Evolutionary conservation across 2,113 vertebrate genomes (phyloP).

Genomic region (Halichoeres trimaculatus): DNA sequence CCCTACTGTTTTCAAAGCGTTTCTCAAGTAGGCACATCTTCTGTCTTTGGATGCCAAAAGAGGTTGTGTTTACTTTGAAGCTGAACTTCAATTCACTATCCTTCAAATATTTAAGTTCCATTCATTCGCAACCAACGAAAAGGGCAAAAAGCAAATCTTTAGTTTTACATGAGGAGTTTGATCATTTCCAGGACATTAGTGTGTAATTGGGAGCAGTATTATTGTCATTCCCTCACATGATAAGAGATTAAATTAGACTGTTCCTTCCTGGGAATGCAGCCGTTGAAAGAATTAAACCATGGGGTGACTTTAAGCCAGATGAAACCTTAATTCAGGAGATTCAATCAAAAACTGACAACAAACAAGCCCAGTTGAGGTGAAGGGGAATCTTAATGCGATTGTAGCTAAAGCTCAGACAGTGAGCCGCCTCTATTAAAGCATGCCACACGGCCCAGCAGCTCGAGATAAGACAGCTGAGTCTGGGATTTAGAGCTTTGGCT

Average conservation of each 20-base stretch:
- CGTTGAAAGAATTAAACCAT: conserved; percentile 68
- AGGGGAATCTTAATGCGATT: conserved; percentile 85
- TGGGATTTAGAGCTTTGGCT: conserved; percentile 85
- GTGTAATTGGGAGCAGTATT: conserved; percentile 42
- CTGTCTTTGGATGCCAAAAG: conserved; percentile 16
- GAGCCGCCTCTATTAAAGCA: conserved; percentile 85
- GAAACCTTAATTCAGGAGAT: conserved; percentile 80
- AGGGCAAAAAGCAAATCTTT: conserved; percentile 33
- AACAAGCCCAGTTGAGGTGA: conserved; percentile 76
- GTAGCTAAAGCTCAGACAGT: conserved; percentile 83
- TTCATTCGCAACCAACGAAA: conserved; percentile 25
- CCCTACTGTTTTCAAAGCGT: conserved; percentile 22
- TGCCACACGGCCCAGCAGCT: conserved; percentile 81
- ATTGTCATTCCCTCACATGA: conserved; percentile 44
- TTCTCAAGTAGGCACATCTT: conserved; percentile 9
- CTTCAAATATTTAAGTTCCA: conserved; percentile 14
- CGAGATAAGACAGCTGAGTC: conserved; percentile 86
- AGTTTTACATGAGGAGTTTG: conserved; percentile 32
- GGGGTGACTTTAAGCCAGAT: conserved; percentile 68
- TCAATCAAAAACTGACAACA: conserved; percentile 79
- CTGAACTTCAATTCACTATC: conserved; percentile 22
- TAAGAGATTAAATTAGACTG: conserved; percentile 58
- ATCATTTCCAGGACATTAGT: conserved; percentile 31
- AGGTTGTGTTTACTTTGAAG: conserved; percentile 21
- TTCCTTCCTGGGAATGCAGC: conserved; percentile 59